Evolutionary conservation across 37 sponge, comb jelly and placozoan genomes (phyloP).

Genomic region (Chondrilla cf. caribensis): DNA sequence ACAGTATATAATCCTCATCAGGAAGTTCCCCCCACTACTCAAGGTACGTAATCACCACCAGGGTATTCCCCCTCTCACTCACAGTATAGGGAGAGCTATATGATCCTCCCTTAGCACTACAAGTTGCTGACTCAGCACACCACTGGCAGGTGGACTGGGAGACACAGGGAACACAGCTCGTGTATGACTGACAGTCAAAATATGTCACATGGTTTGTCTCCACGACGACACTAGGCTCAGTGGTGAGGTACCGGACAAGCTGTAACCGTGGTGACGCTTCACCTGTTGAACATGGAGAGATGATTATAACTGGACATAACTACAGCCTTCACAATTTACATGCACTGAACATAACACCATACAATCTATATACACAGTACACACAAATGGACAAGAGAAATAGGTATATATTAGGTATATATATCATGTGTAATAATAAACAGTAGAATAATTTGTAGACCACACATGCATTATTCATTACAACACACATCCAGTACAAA

Average conservation of each 20-base stretch:
- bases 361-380: no score
- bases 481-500: no score
- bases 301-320: no score
- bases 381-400: no score
- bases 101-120: not conserved
- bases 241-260: not conserved
- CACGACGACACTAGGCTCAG: not conserved
- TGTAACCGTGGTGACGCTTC: not conserved
- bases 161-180: conserved; percentile 3
- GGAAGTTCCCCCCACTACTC: not conserved
- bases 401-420: no score
- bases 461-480: no score
- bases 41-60: not conserved
- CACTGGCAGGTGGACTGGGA: conserved; percentile 8
- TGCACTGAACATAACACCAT: no score
- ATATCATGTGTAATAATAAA: no score
- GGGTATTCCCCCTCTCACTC: not conserved
- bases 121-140: not conserved
- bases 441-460: no score
- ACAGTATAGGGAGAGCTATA: not conserved
- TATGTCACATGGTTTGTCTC: not conserved
- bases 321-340: no score
- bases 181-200: conserved; percentile 15
- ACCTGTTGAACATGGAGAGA: not conserved
- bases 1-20: not conserved